These are phyloP conservation scores for Xerus inauris DNA, from an alignment of 2,113 vertebrate genomes.

Conservation along the genomic window DNA sequence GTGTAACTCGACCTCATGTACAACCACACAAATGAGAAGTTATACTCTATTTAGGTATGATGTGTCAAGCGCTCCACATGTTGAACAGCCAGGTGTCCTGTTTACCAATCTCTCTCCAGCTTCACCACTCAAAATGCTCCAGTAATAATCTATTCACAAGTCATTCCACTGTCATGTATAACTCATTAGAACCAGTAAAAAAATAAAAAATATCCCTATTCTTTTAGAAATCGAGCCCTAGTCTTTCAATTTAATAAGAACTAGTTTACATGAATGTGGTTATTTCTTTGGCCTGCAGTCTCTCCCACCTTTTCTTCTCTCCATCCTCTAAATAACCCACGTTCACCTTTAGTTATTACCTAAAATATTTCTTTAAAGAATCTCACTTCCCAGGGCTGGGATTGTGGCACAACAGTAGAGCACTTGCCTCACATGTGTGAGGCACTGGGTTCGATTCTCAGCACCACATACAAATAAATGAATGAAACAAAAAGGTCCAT, in stretches of 20 bases:
- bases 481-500: too few species aligned
- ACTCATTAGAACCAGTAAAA: too few species aligned
- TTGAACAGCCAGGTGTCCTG: neutral
- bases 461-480: too few species aligned
- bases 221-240: neutral
- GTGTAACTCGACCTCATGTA: too few species aligned
- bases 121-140: neutral
- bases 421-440: too few species aligned
- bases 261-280: neutral
- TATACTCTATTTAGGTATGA: too few species aligned
- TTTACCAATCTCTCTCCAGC: neutral
- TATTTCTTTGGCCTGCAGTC: neutral
- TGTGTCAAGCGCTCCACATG: rapidly evolving
- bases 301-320: neutral
- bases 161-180: too few species aligned
- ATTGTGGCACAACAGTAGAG: too few species aligned
- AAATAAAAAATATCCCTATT: too few species aligned
- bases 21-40: too few species aligned
- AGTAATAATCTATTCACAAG: neutral
- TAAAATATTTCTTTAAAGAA: slow-evolving; percentile 12
- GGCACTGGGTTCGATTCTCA: too few species aligned
- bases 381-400: neutral
- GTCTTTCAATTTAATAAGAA: neutral
- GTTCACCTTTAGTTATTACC: neutral
- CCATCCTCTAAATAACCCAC: neutral